Conservation (phyloP, 2,797 vertebrate genomes). For the Coreius guichenoti region DNA sequence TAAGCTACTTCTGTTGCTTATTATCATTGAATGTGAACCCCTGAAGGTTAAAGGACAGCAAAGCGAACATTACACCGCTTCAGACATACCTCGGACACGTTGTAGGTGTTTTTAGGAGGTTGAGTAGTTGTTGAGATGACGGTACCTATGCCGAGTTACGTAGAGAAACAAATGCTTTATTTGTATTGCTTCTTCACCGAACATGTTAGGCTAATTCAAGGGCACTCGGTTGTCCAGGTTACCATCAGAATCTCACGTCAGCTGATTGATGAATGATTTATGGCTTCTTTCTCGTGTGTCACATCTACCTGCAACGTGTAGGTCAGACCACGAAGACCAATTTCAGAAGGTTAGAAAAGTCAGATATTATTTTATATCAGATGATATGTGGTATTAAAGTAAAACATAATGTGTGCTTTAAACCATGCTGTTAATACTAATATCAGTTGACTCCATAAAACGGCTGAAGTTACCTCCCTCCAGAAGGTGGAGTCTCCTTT, state of each 20-base stretch:
- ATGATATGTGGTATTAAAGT: neutral
- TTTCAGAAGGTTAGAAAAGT: neutral
- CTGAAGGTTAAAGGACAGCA: neutral
- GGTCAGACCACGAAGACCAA: neutral
- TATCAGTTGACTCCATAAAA: neutral
- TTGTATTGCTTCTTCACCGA: neutral
- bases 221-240: conserved; percentile 53
- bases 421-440: neutral
- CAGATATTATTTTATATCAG: neutral
- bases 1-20: neutral
- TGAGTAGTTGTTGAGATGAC: neutral
- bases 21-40: neutral
- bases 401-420: neutral
- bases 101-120: conserved; percentile 19
- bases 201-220: neutral
- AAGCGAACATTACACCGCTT: neutral
- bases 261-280: conserved; percentile 77
- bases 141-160: neutral
- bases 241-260: conserved; percentile 59
- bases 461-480: neutral
- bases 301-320: conserved; percentile 43
- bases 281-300: conserved; percentile 60
- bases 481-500: conserved; percentile 6
- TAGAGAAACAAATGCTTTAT: neutral
- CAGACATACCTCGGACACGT: neutral